Conservation (phyloP, 2,888 invertebrate genomes). For the Eristalinus aeneus region DNA sequence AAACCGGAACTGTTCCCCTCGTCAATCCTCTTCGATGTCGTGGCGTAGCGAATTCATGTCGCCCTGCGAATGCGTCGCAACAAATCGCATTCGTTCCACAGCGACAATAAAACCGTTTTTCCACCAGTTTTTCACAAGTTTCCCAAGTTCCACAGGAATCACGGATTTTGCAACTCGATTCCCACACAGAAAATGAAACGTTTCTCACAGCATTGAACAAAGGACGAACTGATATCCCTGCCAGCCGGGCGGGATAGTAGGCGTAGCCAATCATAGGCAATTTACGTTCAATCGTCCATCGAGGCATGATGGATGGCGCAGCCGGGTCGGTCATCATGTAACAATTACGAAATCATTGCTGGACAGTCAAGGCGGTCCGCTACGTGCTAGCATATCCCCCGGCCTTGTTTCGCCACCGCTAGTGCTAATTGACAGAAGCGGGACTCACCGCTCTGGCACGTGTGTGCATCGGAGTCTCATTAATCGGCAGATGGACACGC, state of each 20-base stretch:
- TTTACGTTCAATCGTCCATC: slow-evolving; percentile 56
- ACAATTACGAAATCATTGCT: slow-evolving; percentile 62
- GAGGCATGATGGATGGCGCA: slow-evolving; percentile 56
- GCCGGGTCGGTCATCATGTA: slow-evolving; percentile 44
- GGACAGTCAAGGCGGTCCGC: slow-evolving; percentile 19
- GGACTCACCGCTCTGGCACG: slow-evolving; percentile 8
- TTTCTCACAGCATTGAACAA: neutral
- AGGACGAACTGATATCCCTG: neutral
- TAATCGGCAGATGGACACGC: slow-evolving; percentile 27
- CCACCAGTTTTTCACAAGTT: slow-evolving; percentile 48
- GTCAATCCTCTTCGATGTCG: neutral
- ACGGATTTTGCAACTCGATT: neutral
- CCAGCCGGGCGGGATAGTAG: slow-evolving; percentile 8
- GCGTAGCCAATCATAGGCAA: slow-evolving; percentile 65
- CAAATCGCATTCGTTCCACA: slow-evolving; percentile 68
- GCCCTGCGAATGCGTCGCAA: slow-evolving; percentile 64
- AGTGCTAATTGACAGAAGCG: slow-evolving; percentile 31
- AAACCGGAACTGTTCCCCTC: neutral
- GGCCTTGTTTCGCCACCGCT: slow-evolving; percentile 3
- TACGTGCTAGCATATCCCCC: slow-evolving; percentile 35
- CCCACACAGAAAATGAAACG: neutral
- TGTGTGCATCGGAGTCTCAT: slow-evolving; percentile 22
- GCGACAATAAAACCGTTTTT: slow-evolving; percentile 67
- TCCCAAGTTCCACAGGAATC: slow-evolving; percentile 35
- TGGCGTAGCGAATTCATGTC: slow-evolving; percentile 58